phyloP scores from a whole-genome alignment of 2,888 invertebrate genomes.

The Apamea epomidion region DNA sequence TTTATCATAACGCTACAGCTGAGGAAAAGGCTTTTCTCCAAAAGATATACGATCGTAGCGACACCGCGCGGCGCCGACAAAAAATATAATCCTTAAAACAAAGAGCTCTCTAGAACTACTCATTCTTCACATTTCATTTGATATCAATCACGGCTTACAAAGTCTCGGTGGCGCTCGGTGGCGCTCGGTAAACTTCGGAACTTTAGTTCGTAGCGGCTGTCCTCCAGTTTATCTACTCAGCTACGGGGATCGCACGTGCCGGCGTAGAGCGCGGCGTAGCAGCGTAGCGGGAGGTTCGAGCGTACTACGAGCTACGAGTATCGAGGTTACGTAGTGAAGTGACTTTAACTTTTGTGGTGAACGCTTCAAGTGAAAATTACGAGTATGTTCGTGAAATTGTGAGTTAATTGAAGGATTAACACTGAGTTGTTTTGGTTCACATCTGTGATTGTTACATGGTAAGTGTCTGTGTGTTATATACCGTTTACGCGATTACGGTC shows the following conservation, averaged over 20 bases:
- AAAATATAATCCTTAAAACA: slow-evolving; percentile 87
- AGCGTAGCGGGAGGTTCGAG: slow-evolving; percentile 71
- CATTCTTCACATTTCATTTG: slow-evolving; percentile 90
- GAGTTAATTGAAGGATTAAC: slow-evolving; percentile 76
- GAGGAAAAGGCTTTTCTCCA: slow-evolving; percentile 59
- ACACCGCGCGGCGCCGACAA: slow-evolving; percentile 66
- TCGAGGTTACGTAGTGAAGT: slow-evolving; percentile 72
- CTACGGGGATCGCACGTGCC: slow-evolving; percentile 84
- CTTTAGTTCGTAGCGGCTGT: slow-evolving; percentile 77
- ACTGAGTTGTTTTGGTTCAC: slow-evolving; percentile 67
- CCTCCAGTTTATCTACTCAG: slow-evolving; percentile 83
- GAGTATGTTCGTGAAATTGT: slow-evolving; percentile 76
- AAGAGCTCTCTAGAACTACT: slow-evolving; percentile 87
- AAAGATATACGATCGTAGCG: slow-evolving; percentile 68
- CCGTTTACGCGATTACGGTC: slow-evolving; percentile 36
- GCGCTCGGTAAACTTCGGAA: slow-evolving; percentile 80
- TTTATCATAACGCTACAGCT: slow-evolving; percentile 26
- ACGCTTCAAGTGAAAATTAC: slow-evolving; percentile 68
- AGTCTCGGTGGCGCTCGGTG: slow-evolving; percentile 82
- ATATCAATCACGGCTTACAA: slow-evolving; percentile 89
- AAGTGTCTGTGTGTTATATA: slow-evolving; percentile 68
- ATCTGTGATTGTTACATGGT: slow-evolving; percentile 81
- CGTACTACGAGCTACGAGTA: slow-evolving; percentile 78
- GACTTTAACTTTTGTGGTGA: slow-evolving; percentile 74
- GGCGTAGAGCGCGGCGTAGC: slow-evolving; percentile 77